Evolutionary conservation across 2,797 vertebrate species (phyloP), one percentile per base, ranked within the genome.

Genomic region (Pipistrellus kuhlii): DNA sequence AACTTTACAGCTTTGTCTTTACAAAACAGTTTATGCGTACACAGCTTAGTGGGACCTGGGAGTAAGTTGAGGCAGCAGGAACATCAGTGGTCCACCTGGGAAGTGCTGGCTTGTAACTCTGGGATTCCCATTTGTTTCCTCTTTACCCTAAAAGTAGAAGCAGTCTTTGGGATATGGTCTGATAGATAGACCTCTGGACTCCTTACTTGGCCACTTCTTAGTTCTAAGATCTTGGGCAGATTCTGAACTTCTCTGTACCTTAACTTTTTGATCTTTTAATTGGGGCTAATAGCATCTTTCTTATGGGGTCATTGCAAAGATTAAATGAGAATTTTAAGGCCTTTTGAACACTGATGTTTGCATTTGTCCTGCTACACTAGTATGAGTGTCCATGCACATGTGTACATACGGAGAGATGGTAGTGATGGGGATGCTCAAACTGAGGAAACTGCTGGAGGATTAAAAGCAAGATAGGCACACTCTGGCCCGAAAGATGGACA

Each of bases 251-350:
- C 66, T 81, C 23, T 38, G 48, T 21, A 48, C 25, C 6, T 77
- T 90, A 53, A 53, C 35, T 69, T 94, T 73, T 77, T 77, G 66
- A 90, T 77, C 18, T 85, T 30, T 46, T 93, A 46, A 66, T 17
- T 66, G 41, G 5, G 15, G 9, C 41, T n/a, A 59, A 38, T 89
- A 41, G 55, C 25, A 88, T 5, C 17, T 68, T 82, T 12, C n/a
- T 88, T 76, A 27, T n/a, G 53, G 12, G 13, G 8, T 59, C 62
- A 48, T 73, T 89, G 48, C 80, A 77, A 92, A 77, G 48, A 53
- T 69, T 51, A 55, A 69, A 17, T 35, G 32, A 72, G 77, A 73
- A 62, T 81, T 90, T 38, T 62, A 53, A 80, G 92, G 13, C n/a
- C 8, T 59, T 38, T 23, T 55, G 55, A 73, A 75, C 12, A 35